phyloP scores from a whole-genome alignment of 2,888 invertebrate species.

The Apamea epomidion region DNA sequence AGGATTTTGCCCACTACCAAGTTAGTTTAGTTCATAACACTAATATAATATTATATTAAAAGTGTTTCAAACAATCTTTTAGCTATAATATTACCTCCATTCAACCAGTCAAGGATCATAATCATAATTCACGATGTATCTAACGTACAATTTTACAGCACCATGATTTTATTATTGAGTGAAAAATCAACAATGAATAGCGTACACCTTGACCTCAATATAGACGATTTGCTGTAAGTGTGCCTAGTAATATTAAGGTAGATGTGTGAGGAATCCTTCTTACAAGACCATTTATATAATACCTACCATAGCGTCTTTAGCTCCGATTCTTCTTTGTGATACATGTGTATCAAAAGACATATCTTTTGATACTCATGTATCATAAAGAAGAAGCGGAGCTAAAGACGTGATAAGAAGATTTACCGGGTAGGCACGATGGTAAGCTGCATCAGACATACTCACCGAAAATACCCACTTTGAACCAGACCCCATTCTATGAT shows the following conservation, averaged over 20 bases:
- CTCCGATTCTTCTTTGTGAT: no score
- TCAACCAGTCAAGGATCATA: slow-evolving; percentile 32
- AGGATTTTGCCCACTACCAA: no score
- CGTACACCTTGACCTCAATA: slow-evolving; percentile 59
- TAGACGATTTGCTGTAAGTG: slow-evolving; percentile 45
- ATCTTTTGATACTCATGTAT: no score
- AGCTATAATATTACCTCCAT: slow-evolving; percentile 14
- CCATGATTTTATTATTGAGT: slow-evolving; percentile 54
- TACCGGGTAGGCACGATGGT: no score
- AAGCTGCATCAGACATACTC: no score
- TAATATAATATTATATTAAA: neutral
- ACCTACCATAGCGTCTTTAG: no score
- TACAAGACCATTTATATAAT: neutral
- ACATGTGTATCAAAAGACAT: no score
- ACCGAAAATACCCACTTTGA: no score
- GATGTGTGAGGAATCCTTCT: neutral
- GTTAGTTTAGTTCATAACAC: neutral
- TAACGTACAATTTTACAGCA: slow-evolving; percentile 47
- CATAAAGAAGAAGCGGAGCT: no score
- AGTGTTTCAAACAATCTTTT: neutral
- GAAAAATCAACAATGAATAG: slow-evolving; percentile 59
- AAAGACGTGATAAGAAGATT: no score
- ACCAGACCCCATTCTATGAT: no score
- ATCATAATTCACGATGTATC: slow-evolving; percentile 34
- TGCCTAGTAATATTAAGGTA: slow-evolving; percentile 48